Conservation (phyloP, 2,797 vertebrate genomes). For the Pempheris klunzingeri region DNA sequence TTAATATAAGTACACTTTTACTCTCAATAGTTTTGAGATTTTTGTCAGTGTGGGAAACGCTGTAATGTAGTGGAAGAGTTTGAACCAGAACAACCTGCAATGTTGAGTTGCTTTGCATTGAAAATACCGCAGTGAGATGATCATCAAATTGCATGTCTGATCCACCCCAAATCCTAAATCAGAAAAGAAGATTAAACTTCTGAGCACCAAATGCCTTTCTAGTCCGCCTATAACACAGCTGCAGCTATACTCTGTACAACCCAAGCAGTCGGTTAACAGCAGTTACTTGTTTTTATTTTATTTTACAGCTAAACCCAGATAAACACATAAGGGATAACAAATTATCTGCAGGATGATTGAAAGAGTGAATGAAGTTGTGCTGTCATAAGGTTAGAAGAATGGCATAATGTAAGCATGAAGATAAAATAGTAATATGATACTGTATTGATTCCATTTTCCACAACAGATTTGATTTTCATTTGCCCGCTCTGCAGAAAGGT, state of each 20-base stretch:
- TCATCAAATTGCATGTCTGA: conserved; percentile 64
- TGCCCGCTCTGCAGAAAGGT: background rate
- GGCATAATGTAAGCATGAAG: background rate
- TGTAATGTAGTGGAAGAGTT: background rate
- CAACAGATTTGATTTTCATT: conserved; percentile 35
- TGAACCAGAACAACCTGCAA: background rate
- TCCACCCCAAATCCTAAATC: conserved; percentile 76
- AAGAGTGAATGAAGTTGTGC: background rate
- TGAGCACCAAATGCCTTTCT: conserved; percentile 59
- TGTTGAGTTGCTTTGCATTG: conserved; percentile 9
- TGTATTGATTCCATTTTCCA: conserved; percentile 11
- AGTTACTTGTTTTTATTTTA: background rate
- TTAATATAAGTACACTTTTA: conserved; percentile 7
- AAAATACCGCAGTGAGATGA: conserved; percentile 37
- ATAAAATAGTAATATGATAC: background rate
- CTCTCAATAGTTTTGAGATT: background rate
- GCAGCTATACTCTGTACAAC: conserved; percentile 17
- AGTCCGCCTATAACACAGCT: conserved; percentile 38
- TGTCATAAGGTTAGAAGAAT: background rate
- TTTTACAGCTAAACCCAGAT: background rate
- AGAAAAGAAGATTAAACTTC: conserved; percentile 78
- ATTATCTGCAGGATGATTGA: background rate
- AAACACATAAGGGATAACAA: background rate
- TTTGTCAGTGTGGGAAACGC: conserved; percentile 7
- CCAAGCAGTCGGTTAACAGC: conserved; percentile 6